Conservation (phyloP, 2,888 invertebrate genomes). For the Latheticus oryzae region DNA sequence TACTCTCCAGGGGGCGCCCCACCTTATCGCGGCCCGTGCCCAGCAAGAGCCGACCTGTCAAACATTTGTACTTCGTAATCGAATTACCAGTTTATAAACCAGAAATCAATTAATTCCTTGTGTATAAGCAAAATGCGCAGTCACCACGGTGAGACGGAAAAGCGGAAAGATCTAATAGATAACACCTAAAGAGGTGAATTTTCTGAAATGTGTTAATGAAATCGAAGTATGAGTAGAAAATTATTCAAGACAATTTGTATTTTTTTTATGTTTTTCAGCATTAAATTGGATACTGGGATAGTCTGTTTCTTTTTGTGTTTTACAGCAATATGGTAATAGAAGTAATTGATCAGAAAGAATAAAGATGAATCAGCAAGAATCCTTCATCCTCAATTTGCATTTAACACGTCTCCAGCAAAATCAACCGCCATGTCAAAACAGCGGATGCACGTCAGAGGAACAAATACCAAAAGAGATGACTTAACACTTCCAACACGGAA, state of each 20-base stretch:
- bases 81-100: slow-evolving; percentile 38
- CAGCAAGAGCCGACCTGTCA: slow-evolving; percentile 45
- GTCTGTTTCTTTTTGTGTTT: too few relatives aligned
- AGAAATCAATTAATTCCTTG: slow-evolving; percentile 44
- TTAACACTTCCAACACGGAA: slow-evolving; percentile 27
- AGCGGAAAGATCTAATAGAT: too few relatives aligned
- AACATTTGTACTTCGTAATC: slow-evolving; percentile 43
- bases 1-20: slow-evolving; percentile 54
- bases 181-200: too few relatives aligned
- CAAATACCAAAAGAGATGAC: slow-evolving; percentile 31
- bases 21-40: slow-evolving; percentile 51
- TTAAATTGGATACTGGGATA: too few relatives aligned
- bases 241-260: too few relatives aligned
- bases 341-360: slow-evolving; percentile 17
- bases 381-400: slow-evolving; percentile 15
- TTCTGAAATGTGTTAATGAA: too few relatives aligned
- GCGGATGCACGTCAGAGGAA: slow-evolving; percentile 27
- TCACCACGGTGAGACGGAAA: slow-evolving; percentile 10
- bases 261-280: too few relatives aligned
- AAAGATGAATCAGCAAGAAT: slow-evolving; percentile 31
- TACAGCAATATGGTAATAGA: too few relatives aligned
- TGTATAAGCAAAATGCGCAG: slow-evolving; percentile 14
- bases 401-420: slow-evolving; percentile 24
- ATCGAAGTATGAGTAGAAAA: too few relatives aligned
- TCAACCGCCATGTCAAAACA: slow-evolving; percentile 10